Evolutionary conservation across 2,888 invertebrate genomes (phyloP).

Genomic region (Marronus borbonicus): DNA sequence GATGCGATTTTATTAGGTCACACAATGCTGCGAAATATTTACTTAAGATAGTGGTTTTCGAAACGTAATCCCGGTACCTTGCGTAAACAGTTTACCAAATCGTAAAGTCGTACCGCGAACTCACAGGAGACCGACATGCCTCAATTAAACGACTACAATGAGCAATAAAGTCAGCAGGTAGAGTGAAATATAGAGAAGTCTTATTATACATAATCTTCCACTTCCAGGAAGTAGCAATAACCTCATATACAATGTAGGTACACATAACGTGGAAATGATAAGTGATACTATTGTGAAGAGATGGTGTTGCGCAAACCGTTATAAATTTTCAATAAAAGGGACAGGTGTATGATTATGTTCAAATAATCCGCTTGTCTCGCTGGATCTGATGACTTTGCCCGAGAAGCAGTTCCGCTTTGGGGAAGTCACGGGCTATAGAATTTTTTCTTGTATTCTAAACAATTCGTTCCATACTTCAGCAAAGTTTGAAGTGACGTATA

Average conservation of each 20-base stretch:
- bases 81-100: conserved; percentile 35
- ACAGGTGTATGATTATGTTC: conserved; percentile 56
- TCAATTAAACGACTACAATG: conserved; percentile 45
- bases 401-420: conserved; percentile 42
- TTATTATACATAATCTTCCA: conserved; percentile 52
- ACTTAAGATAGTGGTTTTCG: conserved; percentile 28
- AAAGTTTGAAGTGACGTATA: neutral
- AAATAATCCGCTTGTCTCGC: conserved; percentile 48
- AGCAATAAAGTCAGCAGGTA: conserved; percentile 50
- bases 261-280: conserved; percentile 33
- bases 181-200: conserved; percentile 48
- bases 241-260: conserved; percentile 35
- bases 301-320: conserved; percentile 48
- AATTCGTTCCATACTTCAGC: conserved; percentile 24
- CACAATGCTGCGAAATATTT: conserved; percentile 17
- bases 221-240: conserved; percentile 57
- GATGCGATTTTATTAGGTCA: neutral
- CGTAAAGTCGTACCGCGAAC: conserved; percentile 15
- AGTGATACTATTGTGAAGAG: conserved; percentile 47
- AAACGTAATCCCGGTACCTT: conserved; percentile 8
- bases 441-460: conserved; percentile 33
- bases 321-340: conserved; percentile 53
- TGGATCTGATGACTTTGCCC: conserved; percentile 49
- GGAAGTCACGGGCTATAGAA: conserved; percentile 33
- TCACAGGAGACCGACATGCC: conserved; percentile 34